Percentiles rank a stretch among this genome's conserved stretches.
phyloP scores from a whole-genome alignment of 2,888 invertebrate genomes.

The Caenorhabditis becei region DNA sequence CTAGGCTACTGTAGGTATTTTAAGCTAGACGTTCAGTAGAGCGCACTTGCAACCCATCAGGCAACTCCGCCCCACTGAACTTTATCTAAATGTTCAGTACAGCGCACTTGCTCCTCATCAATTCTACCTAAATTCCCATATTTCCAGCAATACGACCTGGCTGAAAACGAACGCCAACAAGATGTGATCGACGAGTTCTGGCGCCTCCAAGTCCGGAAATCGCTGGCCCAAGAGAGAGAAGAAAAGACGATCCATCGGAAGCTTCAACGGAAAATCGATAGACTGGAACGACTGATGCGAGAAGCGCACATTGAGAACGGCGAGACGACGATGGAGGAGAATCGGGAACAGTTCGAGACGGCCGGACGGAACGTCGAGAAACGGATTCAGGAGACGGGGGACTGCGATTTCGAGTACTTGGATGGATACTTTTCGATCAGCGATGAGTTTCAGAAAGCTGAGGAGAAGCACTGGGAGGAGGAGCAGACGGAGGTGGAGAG shows the following conservation, averaged over 20 bases:
- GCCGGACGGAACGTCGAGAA: slow-evolving; percentile 29
- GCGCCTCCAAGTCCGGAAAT: slow-evolving; percentile 9
- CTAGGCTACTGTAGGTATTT: no score
- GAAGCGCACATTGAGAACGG: not conserved
- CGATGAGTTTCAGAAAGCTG: slow-evolving; percentile 18
- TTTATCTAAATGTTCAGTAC: no score
- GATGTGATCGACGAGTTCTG: slow-evolving; percentile 26
- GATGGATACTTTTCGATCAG: slow-evolving; percentile 28
- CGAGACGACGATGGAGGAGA: slow-evolving; percentile 13
- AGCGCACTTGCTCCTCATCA: no score
- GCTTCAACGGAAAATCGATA: slow-evolving; percentile 8
- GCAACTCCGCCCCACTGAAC: no score
- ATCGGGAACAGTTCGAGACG: slow-evolving; percentile 32
- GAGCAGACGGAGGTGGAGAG: slow-evolving; percentile 13
- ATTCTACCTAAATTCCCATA: no score
- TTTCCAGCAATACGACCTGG: slow-evolving; percentile 26
- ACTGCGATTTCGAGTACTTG: slow-evolving; percentile 29
- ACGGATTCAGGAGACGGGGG: slow-evolving; percentile 17
- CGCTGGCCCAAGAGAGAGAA: not conserved
- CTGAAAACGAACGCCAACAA: slow-evolving; percentile 5
- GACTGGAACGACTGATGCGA: slow-evolving; percentile 2
- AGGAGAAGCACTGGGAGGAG: slow-evolving; percentile 15
- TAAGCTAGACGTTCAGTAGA: no score
- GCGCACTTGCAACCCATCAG: no score
- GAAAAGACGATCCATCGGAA: not conserved